Evolutionary conservation across 2,113 vertebrate genomes (phyloP), one percentile per base, ranked within the genome.

Genomic region (Furnarius figulus): DNA sequence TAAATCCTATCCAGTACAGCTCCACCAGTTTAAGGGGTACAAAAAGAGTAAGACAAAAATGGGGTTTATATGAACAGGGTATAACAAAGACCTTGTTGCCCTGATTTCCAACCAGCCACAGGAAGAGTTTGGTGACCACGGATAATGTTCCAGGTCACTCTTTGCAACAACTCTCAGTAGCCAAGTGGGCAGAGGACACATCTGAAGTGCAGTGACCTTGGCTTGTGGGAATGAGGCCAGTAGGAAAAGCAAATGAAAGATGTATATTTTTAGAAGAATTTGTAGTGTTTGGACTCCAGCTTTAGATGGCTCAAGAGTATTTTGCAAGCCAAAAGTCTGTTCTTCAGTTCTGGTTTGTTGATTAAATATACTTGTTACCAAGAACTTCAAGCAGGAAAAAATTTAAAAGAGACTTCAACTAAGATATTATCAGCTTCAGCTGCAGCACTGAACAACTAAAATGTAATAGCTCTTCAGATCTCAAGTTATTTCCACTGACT

Each of bases 401-500:
- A 56, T 46, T 62, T 59, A 37, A 79, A 62, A 93, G 80, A 85
- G 35, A 85, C 55, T 90, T 80, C 50, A 82, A 8, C 81, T 77
- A 62, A 83, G 87, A 82, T 74, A 66, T 46, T 95, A 82, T 73
- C 84, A 96, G 65, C 55, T 76, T 87, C 50, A 84, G 65, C 83
- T 74, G 52, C 85, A 92, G 76, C 85, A 61, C 49, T n/a, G 68
- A 90, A 62, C 56, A 71, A n/a, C 65, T 67, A 65, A 63, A 89
- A 72, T 2, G 1, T 88, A 94, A 85, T 76, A 81, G 80, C 47
- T 78, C 61, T 39, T 95, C 85, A 93, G 81, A 73, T 92, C 87
- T 91, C 75, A 52, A 81, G 85, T 90, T 93, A 85, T 96, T 97
- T 85, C 66, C 49, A 92, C 87, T 94, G 94, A 94, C 93, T 93